These are phyloP conservation scores for Coturnix japonica DNA, from an alignment of 2,113 vertebrate genomes.

Conservation along the genomic window DNA sequence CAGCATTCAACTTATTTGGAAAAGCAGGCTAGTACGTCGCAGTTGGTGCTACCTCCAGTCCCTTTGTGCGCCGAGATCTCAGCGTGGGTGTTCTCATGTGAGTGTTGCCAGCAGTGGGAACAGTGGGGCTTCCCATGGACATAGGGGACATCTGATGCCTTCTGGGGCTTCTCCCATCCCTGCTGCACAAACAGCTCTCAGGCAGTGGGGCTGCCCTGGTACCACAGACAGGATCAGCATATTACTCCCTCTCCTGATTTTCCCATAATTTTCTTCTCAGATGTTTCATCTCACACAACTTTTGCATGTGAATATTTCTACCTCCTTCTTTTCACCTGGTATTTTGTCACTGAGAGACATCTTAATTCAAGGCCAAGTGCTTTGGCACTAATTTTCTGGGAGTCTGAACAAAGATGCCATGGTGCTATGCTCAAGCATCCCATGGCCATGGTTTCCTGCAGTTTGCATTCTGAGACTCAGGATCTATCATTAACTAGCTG, in stretches of 20 bases:
- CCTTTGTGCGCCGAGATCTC: background rate
- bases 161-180: background rate
- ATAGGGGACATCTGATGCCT: background rate
- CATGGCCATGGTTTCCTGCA: background rate
- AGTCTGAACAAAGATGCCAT: background rate
- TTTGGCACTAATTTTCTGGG: background rate
- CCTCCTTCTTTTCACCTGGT: background rate
- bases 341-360: background rate
- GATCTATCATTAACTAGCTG: background rate
- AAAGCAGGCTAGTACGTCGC: background rate
- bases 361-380: background rate
- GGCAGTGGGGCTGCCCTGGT: background rate
- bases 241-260: background rate
- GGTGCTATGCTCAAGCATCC: rapidly evolving
- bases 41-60: background rate
- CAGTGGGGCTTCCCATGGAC: background rate
- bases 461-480: background rate
- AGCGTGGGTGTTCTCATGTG: rapidly evolving
- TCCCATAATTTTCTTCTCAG: background rate
- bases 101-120: background rate
- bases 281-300: background rate
- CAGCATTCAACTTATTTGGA: background rate
- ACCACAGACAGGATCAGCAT: background rate
- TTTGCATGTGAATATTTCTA: background rate
- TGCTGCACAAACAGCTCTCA: background rate